Evolutionary conservation across 1,140 invertebrate species (phyloP).

Genomic region (Papilio aristodemus): DNA sequence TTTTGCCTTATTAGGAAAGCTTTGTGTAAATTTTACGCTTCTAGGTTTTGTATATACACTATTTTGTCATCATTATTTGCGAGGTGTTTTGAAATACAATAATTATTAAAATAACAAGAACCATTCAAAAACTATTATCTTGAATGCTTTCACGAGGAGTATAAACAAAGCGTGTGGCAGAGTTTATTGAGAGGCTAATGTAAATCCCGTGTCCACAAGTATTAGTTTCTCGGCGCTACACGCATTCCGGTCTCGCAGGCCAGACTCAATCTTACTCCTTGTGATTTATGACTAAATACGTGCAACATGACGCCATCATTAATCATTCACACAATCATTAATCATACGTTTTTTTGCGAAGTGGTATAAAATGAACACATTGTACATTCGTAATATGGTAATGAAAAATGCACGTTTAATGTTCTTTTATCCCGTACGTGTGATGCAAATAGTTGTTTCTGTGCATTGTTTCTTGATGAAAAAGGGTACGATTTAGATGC

Average conservation of each 20-base stretch:
- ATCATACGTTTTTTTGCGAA: slow-evolving; percentile 15
- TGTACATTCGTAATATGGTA: not conserved
- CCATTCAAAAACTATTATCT: not conserved
- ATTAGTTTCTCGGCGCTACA: not conserved
- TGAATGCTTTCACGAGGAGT: not conserved
- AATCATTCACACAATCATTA: slow-evolving; percentile 3
- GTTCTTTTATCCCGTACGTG: too few species aligned
- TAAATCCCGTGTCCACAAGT: slow-evolving; percentile 4
- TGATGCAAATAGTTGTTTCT: too few species aligned
- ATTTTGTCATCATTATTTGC: too few species aligned
- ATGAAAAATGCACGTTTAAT: not conserved
- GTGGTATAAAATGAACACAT: not conserved
- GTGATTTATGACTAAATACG: slow-evolving; percentile 10
- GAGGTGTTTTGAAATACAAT: not conserved
- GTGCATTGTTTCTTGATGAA: too few species aligned
- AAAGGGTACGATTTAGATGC: too few species aligned
- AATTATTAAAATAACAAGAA: not conserved
- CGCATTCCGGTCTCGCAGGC: not conserved
- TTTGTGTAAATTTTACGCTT: too few species aligned
- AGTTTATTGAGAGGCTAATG: not conserved
- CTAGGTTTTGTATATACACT: too few species aligned
- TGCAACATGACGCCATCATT: slow-evolving; percentile 2
- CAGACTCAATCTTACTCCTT: slow-evolving; percentile 4
- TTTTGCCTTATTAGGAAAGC: too few species aligned
- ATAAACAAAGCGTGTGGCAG: not conserved